Conservation (phyloP, 1,140 invertebrate species). For the Metopolophium dirhodum region DNA sequence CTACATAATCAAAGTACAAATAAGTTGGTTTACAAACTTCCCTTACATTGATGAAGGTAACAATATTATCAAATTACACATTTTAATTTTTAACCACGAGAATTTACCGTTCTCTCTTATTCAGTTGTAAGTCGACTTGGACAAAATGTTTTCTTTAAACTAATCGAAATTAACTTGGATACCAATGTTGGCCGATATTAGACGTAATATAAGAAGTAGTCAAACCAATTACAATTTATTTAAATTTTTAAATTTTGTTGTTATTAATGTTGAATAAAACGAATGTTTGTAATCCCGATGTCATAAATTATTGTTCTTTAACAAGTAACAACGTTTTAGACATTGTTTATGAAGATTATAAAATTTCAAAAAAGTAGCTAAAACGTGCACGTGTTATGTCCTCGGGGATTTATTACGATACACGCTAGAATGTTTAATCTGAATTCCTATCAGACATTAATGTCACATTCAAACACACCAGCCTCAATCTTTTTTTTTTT, state of each 20-base stretch:
- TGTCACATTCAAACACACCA: neutral
- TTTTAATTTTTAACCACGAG: neutral
- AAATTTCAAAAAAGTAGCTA: neutral
- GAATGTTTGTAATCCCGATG: neutral
- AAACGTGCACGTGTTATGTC: neutral
- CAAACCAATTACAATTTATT: neutral
- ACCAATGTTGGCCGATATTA: neutral
- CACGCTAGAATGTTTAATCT: neutral
- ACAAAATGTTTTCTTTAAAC: neutral
- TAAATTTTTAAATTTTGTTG: neutral
- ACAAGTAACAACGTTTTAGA: neutral
- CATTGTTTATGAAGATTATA: neutral
- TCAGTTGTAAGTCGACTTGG: neutral
- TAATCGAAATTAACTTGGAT: neutral
- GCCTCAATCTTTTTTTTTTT: neutral
- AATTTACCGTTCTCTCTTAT: neutral
- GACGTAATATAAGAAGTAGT: neutral
- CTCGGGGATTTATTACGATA: neutral
- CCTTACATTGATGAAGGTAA: neutral
- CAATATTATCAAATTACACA: neutral
- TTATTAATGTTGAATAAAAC: neutral
- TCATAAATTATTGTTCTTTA: neutral
- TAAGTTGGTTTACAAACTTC: neutral
- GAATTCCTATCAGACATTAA: neutral
- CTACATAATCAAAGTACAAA: neutral